These are phyloP conservation scores for Drosophila suboccidentalis DNA, from an alignment of 2,888 invertebrate genomes.

Conservation along the genomic window DNA sequence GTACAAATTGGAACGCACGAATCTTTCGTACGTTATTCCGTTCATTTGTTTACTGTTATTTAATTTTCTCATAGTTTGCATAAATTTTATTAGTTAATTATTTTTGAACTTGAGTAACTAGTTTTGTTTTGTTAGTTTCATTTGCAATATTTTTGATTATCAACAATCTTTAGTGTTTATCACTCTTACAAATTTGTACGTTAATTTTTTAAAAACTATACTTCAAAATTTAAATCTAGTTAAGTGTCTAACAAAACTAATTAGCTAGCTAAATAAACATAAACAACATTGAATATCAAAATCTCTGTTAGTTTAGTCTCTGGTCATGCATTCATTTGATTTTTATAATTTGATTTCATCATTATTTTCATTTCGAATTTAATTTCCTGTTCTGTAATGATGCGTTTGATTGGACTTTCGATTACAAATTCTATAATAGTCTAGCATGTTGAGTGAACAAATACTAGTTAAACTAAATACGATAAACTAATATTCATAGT, in stretches of 20 bases:
- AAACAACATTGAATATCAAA: slow-evolving; percentile 8
- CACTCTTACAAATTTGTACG: slow-evolving; percentile 56
- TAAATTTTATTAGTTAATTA: slow-evolving; percentile 39
- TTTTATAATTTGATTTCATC: slow-evolving; percentile 19
- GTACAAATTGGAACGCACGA: slow-evolving; percentile 32
- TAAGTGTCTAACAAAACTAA: slow-evolving; percentile 62
- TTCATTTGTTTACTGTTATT: slow-evolving; percentile 35
- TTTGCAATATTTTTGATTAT: slow-evolving; percentile 54
- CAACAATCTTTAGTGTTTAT: slow-evolving; percentile 69
- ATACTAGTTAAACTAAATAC: slow-evolving; percentile 37
- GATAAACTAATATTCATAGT: slow-evolving; percentile 43
- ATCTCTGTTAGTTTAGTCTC: slow-evolving; percentile 74
- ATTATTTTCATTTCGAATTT: slow-evolving; percentile 27
- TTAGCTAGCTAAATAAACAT: slow-evolving; percentile 36
- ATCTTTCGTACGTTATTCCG: slow-evolving; percentile 39
- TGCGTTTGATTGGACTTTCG: slow-evolving; percentile 68
- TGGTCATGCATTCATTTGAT: slow-evolving; percentile 68
- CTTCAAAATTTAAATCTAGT: slow-evolving; percentile 60
- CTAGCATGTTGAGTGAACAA: slow-evolving; percentile 74
- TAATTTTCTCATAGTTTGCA: slow-evolving; percentile 65
- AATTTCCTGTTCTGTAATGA: slow-evolving; percentile 64
- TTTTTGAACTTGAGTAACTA: slow-evolving; percentile 25
- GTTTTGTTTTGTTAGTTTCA: slow-evolving; percentile 35
- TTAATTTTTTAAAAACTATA: slow-evolving; percentile 51
- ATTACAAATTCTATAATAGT: slow-evolving; percentile 63